Base-by-base conservation (phyloP, 2,888 invertebrate species). In the Platypus cylindrus region DNA sequence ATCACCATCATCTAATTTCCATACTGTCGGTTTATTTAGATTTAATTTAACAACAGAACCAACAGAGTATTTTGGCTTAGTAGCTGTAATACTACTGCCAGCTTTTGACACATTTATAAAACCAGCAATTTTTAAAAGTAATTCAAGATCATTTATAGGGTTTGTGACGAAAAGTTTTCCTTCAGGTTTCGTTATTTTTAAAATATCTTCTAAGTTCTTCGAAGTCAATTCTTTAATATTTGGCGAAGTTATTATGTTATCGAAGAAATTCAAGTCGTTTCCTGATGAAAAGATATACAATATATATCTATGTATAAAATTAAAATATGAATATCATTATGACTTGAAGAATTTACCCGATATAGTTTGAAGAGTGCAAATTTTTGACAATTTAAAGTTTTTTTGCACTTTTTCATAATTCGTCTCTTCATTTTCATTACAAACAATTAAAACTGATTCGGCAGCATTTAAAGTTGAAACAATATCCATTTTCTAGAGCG, bases 1-100 rank as follows among this genome's bases (percentile, higher is more conserved):
- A 42, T 72, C 70, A 33, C 72, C 70, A 40, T 80, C 77, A 40
- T 81, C 78, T 28, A 90, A 58, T 58, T 83, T 84, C 89, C 91
- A 91, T 2, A 81, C 71, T 23, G 22, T 49, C 17, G 62, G 52
- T 33, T 62, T 51, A 14, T 58, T 46, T 16, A 69, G 63, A 15
- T 64, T 63, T 12, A 79, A 53, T 40, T 71, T 66, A 1, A 70
- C 62, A 8, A 73, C 66, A 0, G 78, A 75, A n/a, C 78, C 78
- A 15, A 74, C 54, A 66, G 79, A 75, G 64, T 78, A 84, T 47
- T 70, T 71, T 3, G 82, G 79, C 57, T 80, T 83, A 40, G 71
- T 68, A 23, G 64, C 56, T 47, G 68, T 49, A 3, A 62, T 39
- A 37, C 37, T 39, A 16, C 45, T 38, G 8, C 44, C 47, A 18